phyloP scores from a whole-genome alignment of 35 echinoderm and acorn worm species.

The Stichopus chloronotus region DNA sequence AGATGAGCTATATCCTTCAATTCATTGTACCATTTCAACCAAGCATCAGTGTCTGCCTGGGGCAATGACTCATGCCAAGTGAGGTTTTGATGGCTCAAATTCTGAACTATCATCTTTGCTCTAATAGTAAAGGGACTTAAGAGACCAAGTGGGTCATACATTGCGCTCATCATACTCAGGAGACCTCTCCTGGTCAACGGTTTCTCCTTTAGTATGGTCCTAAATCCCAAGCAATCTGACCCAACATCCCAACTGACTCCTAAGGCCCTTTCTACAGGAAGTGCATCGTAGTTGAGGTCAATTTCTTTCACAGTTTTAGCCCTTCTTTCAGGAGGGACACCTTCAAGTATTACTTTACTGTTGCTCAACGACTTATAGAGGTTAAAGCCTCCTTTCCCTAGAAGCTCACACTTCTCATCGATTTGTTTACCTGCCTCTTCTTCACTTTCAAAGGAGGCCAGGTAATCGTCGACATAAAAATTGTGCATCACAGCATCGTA shows the following conservation, averaged over 20 bases:
- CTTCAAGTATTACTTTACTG: slow-evolving; percentile 38
- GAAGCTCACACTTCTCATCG: slow-evolving; percentile 26
- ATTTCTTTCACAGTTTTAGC: slow-evolving; percentile 49
- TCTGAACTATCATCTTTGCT: slow-evolving; percentile 66
- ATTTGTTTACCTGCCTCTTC: slow-evolving; percentile 42
- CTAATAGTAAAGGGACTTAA: slow-evolving; percentile 38
- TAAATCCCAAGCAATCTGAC: slow-evolving; percentile 43
- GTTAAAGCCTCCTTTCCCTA: slow-evolving; percentile 46
- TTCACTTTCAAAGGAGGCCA: slow-evolving; percentile 50
- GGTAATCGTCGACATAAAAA: slow-evolving; percentile 73
- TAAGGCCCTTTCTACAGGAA: slow-evolving; percentile 62
- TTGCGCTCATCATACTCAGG: slow-evolving; percentile 51
- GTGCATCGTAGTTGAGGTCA: slow-evolving; percentile 55
- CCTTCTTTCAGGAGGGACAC: slow-evolving; percentile 50
- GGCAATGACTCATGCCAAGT: slow-evolving; percentile 51
- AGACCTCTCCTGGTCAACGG: slow-evolving; percentile 67
- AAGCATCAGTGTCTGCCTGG: neutral
- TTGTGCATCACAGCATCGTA: slow-evolving; percentile 38
- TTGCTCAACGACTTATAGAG: slow-evolving; percentile 59
- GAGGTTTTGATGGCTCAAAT: slow-evolving; percentile 45
- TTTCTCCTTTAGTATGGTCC: slow-evolving; percentile 43
- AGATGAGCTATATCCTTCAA: neutral
- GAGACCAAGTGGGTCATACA: slow-evolving; percentile 71
- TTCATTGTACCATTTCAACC: neutral
- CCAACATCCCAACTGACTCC: slow-evolving; percentile 64